phyloP scores from a whole-genome alignment of 2,888 invertebrate genomes.

The Agonum fuliginosum region DNA sequence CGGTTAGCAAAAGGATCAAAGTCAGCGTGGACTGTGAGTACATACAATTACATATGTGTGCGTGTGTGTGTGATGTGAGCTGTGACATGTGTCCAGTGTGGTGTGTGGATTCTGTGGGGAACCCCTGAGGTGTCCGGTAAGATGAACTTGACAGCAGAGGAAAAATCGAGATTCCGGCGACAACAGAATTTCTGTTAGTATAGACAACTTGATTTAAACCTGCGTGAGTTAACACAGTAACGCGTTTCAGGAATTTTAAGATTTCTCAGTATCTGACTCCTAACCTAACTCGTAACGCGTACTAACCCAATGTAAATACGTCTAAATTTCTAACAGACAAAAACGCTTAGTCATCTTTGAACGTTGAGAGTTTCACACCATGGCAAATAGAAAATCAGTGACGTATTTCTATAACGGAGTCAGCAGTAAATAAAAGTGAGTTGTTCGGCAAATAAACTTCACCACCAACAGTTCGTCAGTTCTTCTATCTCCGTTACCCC shows the following conservation, averaged over 20 bases:
- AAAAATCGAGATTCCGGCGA: too few species aligned
- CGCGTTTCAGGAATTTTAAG: too few species aligned
- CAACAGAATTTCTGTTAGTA: too few species aligned
- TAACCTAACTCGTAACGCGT: too few species aligned
- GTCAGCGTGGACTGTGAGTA: conserved; percentile 96
- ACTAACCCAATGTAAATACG: conserved; percentile 38
- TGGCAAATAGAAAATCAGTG: conserved; percentile 55
- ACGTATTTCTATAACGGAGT: conserved; percentile 52
- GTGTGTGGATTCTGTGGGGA: too few species aligned
- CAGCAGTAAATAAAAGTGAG: conserved; percentile 56
- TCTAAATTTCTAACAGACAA: conserved; percentile 45
- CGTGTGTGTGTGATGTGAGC: too few species aligned
- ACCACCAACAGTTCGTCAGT: conserved; percentile 33
- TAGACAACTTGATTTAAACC: too few species aligned
- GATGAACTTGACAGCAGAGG: neutral
- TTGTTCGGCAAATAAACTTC: conserved; percentile 50
- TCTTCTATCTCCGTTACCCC: neutral
- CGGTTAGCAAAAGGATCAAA: conserved; percentile 93
- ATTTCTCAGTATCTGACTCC: too few species aligned
- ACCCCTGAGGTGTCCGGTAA: neutral
- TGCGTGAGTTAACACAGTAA: too few species aligned
- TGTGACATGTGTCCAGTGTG: too few species aligned
- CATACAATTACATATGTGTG: conserved; percentile 13
- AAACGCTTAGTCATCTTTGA: conserved; percentile 52
- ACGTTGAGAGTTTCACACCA: conserved; percentile 30